A percentile compares a stretch with the other conserved stretches of the same genome.
phyloP scores from a whole-genome alignment of 2,888 invertebrate genomes.

The Ophioninae sp. region DNA sequence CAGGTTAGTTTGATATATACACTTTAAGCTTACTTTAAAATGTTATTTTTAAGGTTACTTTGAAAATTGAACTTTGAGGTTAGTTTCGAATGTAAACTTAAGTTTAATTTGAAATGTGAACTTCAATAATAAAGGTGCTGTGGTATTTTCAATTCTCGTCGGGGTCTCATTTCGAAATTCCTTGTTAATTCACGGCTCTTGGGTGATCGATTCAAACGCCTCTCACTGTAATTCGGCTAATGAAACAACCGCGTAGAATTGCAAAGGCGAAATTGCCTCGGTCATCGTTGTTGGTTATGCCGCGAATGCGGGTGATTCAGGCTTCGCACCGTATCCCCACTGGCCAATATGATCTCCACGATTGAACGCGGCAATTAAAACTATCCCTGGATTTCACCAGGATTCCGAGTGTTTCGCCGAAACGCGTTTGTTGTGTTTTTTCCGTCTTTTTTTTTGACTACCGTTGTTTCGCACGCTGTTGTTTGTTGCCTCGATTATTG shows the following conservation, averaged over 20 bases:
- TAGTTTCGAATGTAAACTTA: no score
- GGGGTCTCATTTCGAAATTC: neutral
- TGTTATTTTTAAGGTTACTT: no score
- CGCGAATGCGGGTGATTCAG: conserved; percentile 11
- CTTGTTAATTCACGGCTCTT: conserved; percentile 15
- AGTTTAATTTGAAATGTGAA: no score
- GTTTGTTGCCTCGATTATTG: neutral
- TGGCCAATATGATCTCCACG: neutral
- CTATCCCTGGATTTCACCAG: neutral
- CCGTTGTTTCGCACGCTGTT: neutral
- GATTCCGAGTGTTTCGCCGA: neutral
- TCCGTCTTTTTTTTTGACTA: neutral
- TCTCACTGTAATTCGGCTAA: conserved; percentile 16
- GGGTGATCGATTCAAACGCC: conserved; percentile 27
- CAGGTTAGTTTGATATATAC: no score
- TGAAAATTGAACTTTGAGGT: no score
- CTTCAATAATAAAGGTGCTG: neutral
- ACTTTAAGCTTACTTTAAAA: no score
- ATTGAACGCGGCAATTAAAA: conserved; percentile 27
- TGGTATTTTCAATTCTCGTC: neutral
- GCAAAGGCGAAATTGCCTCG: conserved; percentile 28
- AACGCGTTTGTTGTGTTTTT: neutral
- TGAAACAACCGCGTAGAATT: conserved; percentile 23
- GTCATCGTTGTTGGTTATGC: conserved; percentile 24
- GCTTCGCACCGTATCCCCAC: neutral